These are phyloP conservation scores for Trissolcus brochymenae DNA, from an alignment of 2,888 invertebrate genomes.

Conservation along the genomic window DNA sequence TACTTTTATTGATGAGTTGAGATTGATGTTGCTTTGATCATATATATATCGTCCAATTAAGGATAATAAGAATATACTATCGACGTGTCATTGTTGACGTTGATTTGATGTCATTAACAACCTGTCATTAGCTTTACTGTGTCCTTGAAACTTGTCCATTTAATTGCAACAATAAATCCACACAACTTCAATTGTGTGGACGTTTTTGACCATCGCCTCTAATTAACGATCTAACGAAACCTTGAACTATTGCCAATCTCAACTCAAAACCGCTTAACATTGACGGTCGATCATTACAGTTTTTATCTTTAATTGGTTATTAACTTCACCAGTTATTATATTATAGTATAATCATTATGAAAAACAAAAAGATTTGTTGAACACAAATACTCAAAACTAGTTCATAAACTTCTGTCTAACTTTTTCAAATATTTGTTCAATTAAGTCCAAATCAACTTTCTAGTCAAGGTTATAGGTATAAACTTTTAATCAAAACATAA, in stretches of 20 bases:
- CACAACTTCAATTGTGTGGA: neutral
- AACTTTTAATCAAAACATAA: conserved; percentile 46
- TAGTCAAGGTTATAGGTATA: conserved; percentile 34
- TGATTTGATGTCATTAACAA: conserved; percentile 1
- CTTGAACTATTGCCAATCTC: too few species aligned
- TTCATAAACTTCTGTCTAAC: conserved; percentile 25
- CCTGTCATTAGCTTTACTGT: neutral
- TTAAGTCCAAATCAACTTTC: conserved; percentile 38
- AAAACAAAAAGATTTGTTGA: conserved; percentile 12
- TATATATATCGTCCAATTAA: conserved; percentile 1
- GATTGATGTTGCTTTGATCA: neutral
- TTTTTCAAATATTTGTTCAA: conserved; percentile 44
- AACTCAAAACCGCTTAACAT: too few species aligned
- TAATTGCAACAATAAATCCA: conserved; percentile 1
- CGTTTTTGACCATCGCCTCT: conserved; percentile 3
- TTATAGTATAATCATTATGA: neutral
- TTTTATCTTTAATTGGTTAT: conserved; percentile 15
- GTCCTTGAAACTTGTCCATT: neutral
- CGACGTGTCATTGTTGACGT: neutral
- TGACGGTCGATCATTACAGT: too few species aligned
- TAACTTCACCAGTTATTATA: conserved; percentile 11
- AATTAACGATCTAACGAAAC: neutral
- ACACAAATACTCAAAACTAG: conserved; percentile 17
- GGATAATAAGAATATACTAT: neutral
- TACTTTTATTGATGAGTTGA: too few species aligned